phyloP scores from a whole-genome alignment of 2,113 vertebrate species.

The Conger conger region DNA sequence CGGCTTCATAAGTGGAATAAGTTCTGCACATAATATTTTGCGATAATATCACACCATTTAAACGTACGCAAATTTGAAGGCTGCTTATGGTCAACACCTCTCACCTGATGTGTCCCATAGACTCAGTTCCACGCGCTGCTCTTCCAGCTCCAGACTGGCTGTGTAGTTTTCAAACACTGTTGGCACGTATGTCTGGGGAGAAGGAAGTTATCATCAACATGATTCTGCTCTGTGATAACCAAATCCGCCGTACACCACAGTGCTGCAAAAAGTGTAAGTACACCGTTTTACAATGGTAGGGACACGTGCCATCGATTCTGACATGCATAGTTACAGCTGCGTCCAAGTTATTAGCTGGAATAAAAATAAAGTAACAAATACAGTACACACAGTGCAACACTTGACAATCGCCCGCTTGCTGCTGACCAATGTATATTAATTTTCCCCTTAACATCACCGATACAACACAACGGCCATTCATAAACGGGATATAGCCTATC shows the following conservation, averaged over 20 bases:
- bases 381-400: not conserved
- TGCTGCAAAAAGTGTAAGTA: not conserved
- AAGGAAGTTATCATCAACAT: constrained; percentile 30
- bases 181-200: constrained; percentile 85
- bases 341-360: not conserved
- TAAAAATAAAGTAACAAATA: not conserved
- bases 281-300: not conserved
- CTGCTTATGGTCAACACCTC: constrained; percentile 25
- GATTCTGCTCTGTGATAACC: not conserved
- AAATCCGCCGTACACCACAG: not conserved
- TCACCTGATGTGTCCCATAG: constrained; percentile 96
- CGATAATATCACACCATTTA: not conserved
- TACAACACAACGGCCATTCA: not conserved
- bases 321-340: not conserved
- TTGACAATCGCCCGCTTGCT: not conserved
- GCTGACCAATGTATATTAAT: not conserved
- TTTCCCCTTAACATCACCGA: not conserved
- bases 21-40: too few relatives aligned
- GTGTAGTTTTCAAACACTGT: constrained; percentile 98
- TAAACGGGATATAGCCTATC: not conserved
- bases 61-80: not conserved
- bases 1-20: too few relatives aligned
- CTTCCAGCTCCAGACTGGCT: constrained; percentile 86
- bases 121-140: constrained; percentile 91
- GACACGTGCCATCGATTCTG: not conserved